A percentile compares a stretch with the other conserved stretches of the same genome.
phyloP scores from a whole-genome alignment of 2,888 invertebrate species.

The Eristalis arbustorum region DNA sequence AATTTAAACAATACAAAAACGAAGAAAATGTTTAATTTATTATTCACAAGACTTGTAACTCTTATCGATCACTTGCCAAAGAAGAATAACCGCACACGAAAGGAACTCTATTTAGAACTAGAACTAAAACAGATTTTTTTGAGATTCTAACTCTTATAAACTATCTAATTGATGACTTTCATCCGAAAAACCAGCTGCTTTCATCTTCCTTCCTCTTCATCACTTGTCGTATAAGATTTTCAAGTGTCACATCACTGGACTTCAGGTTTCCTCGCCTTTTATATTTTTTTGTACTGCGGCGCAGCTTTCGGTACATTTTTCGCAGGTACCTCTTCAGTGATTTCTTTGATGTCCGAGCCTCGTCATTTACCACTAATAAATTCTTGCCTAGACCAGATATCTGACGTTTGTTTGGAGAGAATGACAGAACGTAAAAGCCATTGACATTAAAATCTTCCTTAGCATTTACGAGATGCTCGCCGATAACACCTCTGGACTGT shows the following conservation, averaged over 20 bases:
- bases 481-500: slow-evolving; percentile 32
- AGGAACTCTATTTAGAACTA: slow-evolving; percentile 6
- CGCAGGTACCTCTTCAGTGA: slow-evolving; percentile 51
- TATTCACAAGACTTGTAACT: slow-evolving; percentile 23
- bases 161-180: neutral
- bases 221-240: slow-evolving; percentile 30
- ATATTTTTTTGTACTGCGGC: slow-evolving; percentile 38
- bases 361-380: slow-evolving; percentile 24
- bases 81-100: neutral
- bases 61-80: slow-evolving; percentile 27
- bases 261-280: slow-evolving; percentile 43
- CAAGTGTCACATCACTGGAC: slow-evolving; percentile 50
- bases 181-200: slow-evolving; percentile 36
- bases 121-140: slow-evolving; percentile 16
- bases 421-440: slow-evolving; percentile 38
- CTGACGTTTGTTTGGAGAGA: slow-evolving; percentile 20
- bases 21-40: slow-evolving; percentile 15
- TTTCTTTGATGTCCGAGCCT: neutral
- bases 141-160: neutral
- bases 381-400: slow-evolving; percentile 22
- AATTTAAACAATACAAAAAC: slow-evolving; percentile 35
- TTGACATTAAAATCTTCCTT: neutral
- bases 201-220: slow-evolving; percentile 26
- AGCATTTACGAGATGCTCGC: neutral
- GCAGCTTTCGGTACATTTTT: slow-evolving; percentile 51